Base-by-base conservation (phyloP, 2,888 invertebrate species). In the Aporophyla nigra region DNA sequence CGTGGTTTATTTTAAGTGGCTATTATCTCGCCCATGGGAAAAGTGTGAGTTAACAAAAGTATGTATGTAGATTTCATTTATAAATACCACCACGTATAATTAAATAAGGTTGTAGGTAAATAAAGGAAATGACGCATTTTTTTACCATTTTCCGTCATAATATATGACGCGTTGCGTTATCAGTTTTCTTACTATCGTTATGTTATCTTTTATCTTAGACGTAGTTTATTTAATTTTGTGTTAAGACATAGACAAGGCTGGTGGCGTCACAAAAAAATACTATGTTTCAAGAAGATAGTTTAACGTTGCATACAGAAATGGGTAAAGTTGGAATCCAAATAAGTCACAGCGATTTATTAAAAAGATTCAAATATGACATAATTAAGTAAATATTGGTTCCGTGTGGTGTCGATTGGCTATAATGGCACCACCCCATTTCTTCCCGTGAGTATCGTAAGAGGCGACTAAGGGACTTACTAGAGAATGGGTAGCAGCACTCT, bases 121-220 rank as follows among this genome's bases (percentile, higher is more conserved):
- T 40, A 54, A 33, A 2, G 43, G 51, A 80, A 67, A 63, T 53
- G 49, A n/a, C n/a, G 21, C 4, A 51, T 27, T 59, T 54, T 61
- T 71, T 59, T 58, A 61, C n/a, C 21, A 4, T 33, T 40, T 80
- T 69, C 51, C 65, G 71, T 65, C 46, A 14, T 56, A 49, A 59
- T 12, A 7, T 61, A 59, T 80, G 66, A 70, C 49, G 58, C 14
- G 24, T 43, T 71, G 12, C n/a, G 43, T 40, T 74, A 80, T 74
- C 65, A 49, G 19, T 62, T 71, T 59, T 53, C 53, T n/a, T 27
- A 24, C 1, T 63, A 71, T 56, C 56, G 65, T 43, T 27, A n/a
- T 9, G 40, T 43, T 84, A 74, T 80, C 59, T 77, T 6, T 40
- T 76, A 72, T 78, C 59, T 68, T 33, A 71, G 21, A 71, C 51